Evolutionary conservation across 2,113 vertebrate genomes (phyloP), one percentile per base, ranked within the genome.

Genomic region (Indri indri): DNA sequence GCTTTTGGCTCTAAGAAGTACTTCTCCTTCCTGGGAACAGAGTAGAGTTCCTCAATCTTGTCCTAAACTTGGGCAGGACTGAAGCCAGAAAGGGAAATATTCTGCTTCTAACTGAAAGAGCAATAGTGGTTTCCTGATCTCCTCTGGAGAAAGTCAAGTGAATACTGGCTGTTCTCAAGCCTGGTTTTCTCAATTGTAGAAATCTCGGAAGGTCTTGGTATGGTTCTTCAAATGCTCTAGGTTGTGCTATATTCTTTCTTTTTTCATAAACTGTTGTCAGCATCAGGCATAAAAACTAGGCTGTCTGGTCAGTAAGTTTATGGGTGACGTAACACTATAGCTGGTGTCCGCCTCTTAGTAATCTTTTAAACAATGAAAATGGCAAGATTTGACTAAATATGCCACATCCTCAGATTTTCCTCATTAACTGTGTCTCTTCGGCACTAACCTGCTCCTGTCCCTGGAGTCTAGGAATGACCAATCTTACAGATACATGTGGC

Each of bases 371-470:
- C 47, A 79, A 86, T 37, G n/a, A 63, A 80, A 90, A 91, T 57
- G 14, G 50, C 52, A 95, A 57, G 18, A 23, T 83, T 37, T 74
- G 34, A 74, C 13, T 81, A 79, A 92, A 65, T 77, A 77, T 73
- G 37, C 57, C 59, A 61, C 45, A 70, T 90, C 68, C 20, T 88
- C 22, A 10, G 23, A 63, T 50, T 34, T 94, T 84, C 27, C 14
- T 91, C 61, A 70, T 94, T 76, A 92, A 79, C 59, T 93, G 70
- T 54, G 50, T 59, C 59, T 59, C 68, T 92, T 80, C 34, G 63
- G 45, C 66, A n/a, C 52, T 88, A 94, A 94, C 23, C 61, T 63
- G 6, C 40, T 83, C 25, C 14, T n/a, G 27, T 5, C 40, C 47
- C 73, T 77, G 8, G 47, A 92, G 42, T 74, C 8, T 18, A 89